Conservation (phyloP, 1,140 invertebrate genomes). For the Halyomorpha halys region DNA sequence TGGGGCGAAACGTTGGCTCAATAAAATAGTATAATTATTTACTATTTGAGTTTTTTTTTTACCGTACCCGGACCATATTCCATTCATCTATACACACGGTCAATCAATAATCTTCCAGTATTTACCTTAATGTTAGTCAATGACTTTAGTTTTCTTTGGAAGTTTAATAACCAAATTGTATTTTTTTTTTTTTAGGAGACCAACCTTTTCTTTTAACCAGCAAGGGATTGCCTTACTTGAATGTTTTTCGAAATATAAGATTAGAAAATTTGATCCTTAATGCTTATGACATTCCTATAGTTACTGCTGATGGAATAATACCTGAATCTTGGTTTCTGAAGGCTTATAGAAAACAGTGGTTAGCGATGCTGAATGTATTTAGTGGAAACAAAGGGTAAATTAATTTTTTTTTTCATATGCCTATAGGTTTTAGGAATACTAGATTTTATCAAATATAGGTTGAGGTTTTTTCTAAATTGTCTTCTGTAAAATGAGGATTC, state of each 20-base stretch:
- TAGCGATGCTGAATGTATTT: constrained; percentile 49
- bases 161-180: no score
- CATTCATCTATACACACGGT: no score
- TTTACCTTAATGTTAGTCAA: background rate
- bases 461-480: no score
- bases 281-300: constrained; percentile 55
- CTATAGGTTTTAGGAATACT: no score
- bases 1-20: no score
- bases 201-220: constrained; percentile 46
- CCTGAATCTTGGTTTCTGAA: constrained; percentile 55
- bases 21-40: no score
- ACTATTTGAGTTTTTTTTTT: no score
- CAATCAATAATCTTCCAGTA: no score
- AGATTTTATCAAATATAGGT: no score
- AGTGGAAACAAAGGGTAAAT: constrained; percentile 49
- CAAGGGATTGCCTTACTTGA: constrained; percentile 46
- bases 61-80: no score
- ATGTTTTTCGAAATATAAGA: constrained; percentile 53
- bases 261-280: constrained; percentile 59
- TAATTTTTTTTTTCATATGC: background rate
- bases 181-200: background rate
- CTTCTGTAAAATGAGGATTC: no score
- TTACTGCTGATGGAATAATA: constrained; percentile 58
- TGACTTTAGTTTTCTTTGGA: background rate
- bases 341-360: constrained; percentile 57